Conservation (phyloP, 1,140 invertebrate species). For the Aethina tumida region DNA sequence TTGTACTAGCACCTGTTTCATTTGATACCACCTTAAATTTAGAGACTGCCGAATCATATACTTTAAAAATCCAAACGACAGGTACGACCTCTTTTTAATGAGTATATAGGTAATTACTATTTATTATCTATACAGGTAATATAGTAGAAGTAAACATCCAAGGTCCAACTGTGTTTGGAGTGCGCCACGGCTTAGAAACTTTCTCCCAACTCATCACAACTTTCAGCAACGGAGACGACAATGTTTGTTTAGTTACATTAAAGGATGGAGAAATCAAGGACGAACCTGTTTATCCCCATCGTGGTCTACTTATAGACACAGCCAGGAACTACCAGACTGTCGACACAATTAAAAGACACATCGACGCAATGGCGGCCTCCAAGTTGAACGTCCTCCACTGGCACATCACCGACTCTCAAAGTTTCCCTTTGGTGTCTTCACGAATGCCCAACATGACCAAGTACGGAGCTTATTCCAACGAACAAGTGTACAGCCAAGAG, state of each 20-base stretch:
- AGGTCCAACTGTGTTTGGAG: constrained; percentile 60
- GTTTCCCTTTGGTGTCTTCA: constrained; percentile 67
- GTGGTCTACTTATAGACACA: constrained; percentile 66
- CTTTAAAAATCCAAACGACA: constrained; percentile 44
- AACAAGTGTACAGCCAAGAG: constrained; percentile 57
- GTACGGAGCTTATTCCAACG: constrained; percentile 58
- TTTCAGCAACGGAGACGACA: constrained; percentile 12
- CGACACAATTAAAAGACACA: constrained; percentile 50
- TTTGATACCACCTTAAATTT: constrained; percentile 43
- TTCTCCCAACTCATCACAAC: constrained; percentile 55
- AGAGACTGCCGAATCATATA: constrained; percentile 55
- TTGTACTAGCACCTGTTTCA: constrained; percentile 23
- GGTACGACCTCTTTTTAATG: constrained; percentile 28
- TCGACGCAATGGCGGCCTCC: constrained; percentile 71
- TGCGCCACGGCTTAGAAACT: constrained; percentile 66
- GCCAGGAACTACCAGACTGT: constrained; percentile 65
- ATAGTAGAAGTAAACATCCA: constrained; percentile 46
- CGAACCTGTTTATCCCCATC: constrained; percentile 55
- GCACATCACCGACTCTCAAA: constrained; percentile 78
- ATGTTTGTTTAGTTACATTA: constrained; percentile 37
- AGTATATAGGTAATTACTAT: not conserved
- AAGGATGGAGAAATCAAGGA: constrained; percentile 47
- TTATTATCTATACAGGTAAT: constrained; percentile 34
- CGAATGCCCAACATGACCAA: constrained; percentile 64
- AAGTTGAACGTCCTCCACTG: constrained; percentile 83